Evolutionary conservation across 2,113 vertebrate species (phyloP), one percentile per base, ranked within the genome.

Genomic region (Cyprinus carpio): DNA sequence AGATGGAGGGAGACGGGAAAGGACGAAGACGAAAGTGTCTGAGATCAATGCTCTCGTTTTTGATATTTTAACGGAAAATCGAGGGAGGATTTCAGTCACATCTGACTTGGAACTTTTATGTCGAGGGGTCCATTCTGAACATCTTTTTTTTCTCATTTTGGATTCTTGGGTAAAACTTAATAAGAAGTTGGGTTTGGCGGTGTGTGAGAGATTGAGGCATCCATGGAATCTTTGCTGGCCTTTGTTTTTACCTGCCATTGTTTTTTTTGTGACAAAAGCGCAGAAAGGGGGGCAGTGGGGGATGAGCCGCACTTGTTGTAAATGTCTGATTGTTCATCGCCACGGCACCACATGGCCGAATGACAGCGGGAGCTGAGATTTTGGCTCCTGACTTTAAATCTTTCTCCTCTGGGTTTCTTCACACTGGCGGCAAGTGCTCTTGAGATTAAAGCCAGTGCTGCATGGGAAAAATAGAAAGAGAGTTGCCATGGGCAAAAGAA

Each of bases 371-470:
- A 74, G 2, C 12, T n/a, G 23, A 20, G 75, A 75, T 40, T 27
- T 75, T 79, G 20, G 43, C 29, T 76, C 85, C 54, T 86, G 89
- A 81, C 86, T 89, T 89, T n/a, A 86, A 81, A 74, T 92, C 91
- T 85, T 90, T 91, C 46, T 89, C 84, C 64, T 92, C 64, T 92
- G 89, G 0, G 84, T 88, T 18, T 92, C 90, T 69, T 93, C 92
- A 49, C 90, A 49, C 90, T 91, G 3, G 89, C 89, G 60, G 91
- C 92, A 37, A 94, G 86, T 40, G 94, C 93, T 81, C 91, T 90
- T 0, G 92, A 92, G 84, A 94, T 94, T 46, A 95, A 95, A 89
- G 23, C 89, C 87, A 18, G 89, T 92, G 83, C 92, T 94, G 93
- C 94, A n/a, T n/a, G n/a, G n/a, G 93, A 90, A 56, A 94, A 90